phyloP scores from a whole-genome alignment of 1,140 invertebrate species.

The Vollenhovia emeryi region DNA sequence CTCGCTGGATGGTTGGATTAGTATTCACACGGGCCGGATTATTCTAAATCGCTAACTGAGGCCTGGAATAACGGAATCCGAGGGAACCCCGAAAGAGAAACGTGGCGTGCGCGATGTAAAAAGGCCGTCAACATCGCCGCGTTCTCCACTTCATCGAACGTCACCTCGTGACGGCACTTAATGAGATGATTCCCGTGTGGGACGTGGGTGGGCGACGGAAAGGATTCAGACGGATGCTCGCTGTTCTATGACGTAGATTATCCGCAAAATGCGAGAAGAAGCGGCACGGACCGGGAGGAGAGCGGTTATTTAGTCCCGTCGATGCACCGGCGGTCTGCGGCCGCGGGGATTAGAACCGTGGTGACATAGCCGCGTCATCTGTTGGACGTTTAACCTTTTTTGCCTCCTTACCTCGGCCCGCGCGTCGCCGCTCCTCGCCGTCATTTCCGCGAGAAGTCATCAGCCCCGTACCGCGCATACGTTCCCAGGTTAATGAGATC shows the following conservation, averaged over 20 bases:
- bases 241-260: constrained; percentile 26
- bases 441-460: constrained; percentile 64
- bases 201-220: constrained; percentile 62
- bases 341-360: constrained; percentile 70
- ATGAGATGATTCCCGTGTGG: constrained; percentile 67
- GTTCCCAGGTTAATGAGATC: constrained; percentile 31
- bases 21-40: constrained; percentile 23
- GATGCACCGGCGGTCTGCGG: constrained; percentile 57
- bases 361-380: constrained; percentile 77
- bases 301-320: constrained; percentile 67
- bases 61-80: constrained; percentile 8
- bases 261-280: constrained; percentile 26
- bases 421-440: constrained; percentile 14
- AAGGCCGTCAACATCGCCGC: constrained; percentile 42
- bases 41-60: background rate
- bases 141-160: constrained; percentile 46
- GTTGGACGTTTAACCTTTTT: constrained; percentile 77
- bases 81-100: background rate
- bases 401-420: constrained; percentile 44
- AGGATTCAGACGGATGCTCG: constrained; percentile 14
- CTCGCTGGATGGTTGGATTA: background rate
- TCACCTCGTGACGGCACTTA: constrained; percentile 60
- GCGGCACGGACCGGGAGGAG: background rate
- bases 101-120: constrained; percentile 23
- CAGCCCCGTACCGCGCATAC: constrained; percentile 46